Percentiles rank a stretch among this genome's conserved stretches.
Conservation (phyloP, 2,113 vertebrate genomes). For the Odocoileus virginianus region DNA sequence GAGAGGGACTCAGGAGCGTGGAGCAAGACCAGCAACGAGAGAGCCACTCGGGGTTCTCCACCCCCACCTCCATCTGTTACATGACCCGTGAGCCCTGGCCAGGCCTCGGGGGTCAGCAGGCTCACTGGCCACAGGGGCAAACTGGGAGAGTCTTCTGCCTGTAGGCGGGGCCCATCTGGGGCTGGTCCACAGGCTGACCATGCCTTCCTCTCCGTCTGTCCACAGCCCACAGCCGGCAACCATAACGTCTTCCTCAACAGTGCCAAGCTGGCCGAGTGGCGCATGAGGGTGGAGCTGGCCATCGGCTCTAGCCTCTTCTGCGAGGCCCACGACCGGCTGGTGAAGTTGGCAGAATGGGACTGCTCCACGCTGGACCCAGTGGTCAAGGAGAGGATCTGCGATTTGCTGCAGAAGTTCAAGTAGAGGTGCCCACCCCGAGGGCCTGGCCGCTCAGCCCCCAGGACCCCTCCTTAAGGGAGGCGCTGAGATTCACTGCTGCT, state of each 20-base stretch:
- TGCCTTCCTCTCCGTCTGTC: conserved; percentile 3
- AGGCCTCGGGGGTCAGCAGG: background rate
- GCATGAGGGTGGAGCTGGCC: conserved; percentile 77
- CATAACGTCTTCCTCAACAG: conserved; percentile 78
- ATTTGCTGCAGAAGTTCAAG: conserved; percentile 18
- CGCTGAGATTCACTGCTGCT: background rate
- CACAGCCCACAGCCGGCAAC: conserved; percentile 82
- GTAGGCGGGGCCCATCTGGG: background rate
- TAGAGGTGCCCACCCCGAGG: background rate
- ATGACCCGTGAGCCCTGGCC: background rate
- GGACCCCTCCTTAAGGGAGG: background rate
- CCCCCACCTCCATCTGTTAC: background rate
- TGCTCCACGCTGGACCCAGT: conserved; percentile 69
- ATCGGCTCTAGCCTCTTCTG: conserved; percentile 78
- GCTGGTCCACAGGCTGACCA: background rate
- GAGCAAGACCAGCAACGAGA: background rate
- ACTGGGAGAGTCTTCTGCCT: background rate
- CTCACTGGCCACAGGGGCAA: background rate
- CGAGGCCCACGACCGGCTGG: conserved; percentile 78
- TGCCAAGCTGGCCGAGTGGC: conserved; percentile 80
- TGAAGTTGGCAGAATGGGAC: conserved; percentile 67
- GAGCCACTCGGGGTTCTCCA: background rate
- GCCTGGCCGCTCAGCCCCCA: background rate
- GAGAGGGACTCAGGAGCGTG: background rate
- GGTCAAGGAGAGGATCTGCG: conserved; percentile 66